phyloP scores from a whole-genome alignment of 1,140 invertebrate species.

The Lordiphosa mommai region DNA sequence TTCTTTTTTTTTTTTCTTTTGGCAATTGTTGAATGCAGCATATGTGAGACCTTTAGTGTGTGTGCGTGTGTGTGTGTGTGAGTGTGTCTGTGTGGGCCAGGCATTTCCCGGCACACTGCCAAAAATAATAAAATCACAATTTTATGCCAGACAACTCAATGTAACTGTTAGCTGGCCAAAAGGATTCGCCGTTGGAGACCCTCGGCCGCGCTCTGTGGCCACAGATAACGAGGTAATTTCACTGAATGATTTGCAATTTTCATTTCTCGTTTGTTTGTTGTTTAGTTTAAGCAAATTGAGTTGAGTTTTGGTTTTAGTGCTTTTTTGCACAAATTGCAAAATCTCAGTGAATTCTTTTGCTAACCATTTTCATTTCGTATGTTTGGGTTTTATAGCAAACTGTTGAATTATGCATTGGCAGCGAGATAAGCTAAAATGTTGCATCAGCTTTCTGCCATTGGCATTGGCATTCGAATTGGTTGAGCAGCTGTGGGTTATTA shows the following conservation, averaged over 20 bases:
- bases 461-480: conserved; percentile 24
- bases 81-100: conserved; percentile 4
- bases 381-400: conserved; percentile 32
- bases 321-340: conserved; percentile 27
- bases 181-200: conserved; percentile 3
- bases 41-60: conserved; percentile 43
- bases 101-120: conserved; percentile 49
- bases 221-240: conserved; percentile 76
- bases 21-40: conserved; percentile 67
- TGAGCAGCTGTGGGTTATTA: conserved; percentile 39
- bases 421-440: conserved; percentile 56
- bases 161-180: conserved; percentile 31
- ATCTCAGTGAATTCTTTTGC: conserved; percentile 22
- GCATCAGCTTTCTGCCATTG: conserved; percentile 22
- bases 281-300: conserved; percentile 48
- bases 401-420: conserved; percentile 61
- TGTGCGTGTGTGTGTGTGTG: conserved; percentile 7
- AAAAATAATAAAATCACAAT: conserved; percentile 77
- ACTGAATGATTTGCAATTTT: conserved; percentile 65
- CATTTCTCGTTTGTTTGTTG: conserved; percentile 23
- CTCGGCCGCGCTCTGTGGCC: conserved; percentile 27
- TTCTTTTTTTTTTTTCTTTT: conserved; percentile 34
- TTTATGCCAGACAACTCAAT: conserved; percentile 63
- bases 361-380: neutral
- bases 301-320: conserved; percentile 11